phyloP scores from a whole-genome alignment of 2,113 vertebrate genomes.

The Girardinichthys multiradiatus region DNA sequence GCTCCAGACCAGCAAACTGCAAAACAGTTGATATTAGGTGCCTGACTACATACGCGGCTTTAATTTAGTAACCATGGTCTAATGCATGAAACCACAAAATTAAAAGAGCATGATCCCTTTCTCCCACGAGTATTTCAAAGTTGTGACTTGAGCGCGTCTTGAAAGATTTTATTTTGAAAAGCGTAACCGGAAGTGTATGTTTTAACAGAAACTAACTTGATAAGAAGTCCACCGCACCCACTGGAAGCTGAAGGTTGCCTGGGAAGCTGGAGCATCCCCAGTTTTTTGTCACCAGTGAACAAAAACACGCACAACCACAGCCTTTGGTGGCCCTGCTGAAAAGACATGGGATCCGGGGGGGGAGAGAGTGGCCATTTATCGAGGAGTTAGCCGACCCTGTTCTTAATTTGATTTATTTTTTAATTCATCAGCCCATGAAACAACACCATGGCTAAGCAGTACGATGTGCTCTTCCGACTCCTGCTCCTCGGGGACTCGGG shows the following conservation, averaged over 20 bases:
- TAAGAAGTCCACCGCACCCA: constrained; percentile 74
- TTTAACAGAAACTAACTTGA: constrained; percentile 2
- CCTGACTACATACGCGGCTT: no score
- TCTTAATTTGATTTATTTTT: constrained; percentile 8
- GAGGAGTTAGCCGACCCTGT: constrained; percentile 68
- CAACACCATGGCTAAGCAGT: constrained; percentile 93
- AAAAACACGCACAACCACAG: constrained; percentile 16
- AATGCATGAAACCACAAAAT: not conserved
- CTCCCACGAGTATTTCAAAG: not conserved
- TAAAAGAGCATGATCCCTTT: not conserved
- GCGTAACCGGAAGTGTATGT: constrained; percentile 3
- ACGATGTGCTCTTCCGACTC: constrained; percentile 95
- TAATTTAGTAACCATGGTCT: no score
- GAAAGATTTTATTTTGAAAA: constrained; percentile 32
- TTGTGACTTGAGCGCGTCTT: no score
- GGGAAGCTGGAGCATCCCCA: constrained; percentile 55
- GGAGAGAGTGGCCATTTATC: constrained; percentile 43
- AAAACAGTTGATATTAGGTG: no score
- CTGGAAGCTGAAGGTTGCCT: constrained; percentile 53
- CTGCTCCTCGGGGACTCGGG: constrained; percentile 96
- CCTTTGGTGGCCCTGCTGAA: constrained; percentile 36
- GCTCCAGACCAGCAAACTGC: no score
- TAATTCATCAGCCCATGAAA: constrained; percentile 28
- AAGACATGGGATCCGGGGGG: constrained; percentile 68
- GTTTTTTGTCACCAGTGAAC: constrained; percentile 38